These are phyloP conservation scores for Trinorchestia longiramus DNA, from an alignment of 1,140 invertebrate genomes.

Conservation along the genomic window DNA sequence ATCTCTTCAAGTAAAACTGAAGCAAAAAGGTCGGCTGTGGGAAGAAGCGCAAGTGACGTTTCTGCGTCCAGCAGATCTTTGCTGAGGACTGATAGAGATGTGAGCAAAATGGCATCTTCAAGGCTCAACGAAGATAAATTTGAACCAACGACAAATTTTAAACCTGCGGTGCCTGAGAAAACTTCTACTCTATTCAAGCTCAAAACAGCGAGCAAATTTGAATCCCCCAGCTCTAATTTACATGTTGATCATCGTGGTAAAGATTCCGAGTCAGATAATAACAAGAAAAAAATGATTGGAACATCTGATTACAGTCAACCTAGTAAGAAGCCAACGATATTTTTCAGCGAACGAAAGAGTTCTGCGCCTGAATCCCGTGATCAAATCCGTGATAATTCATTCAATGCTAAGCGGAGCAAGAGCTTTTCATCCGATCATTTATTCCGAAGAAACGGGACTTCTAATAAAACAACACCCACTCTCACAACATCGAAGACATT, in stretches of 20 bases:
- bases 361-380: not conserved
- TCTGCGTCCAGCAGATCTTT: not conserved
- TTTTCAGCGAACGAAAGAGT: constrained; percentile 10
- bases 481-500: not conserved
- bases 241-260: not conserved
- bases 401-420: not conserved
- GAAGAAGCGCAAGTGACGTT: constrained; percentile 15
- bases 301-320: not conserved
- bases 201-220: not conserved
- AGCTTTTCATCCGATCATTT: constrained; percentile 42
- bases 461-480: not conserved
- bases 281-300: not conserved
- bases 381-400: not conserved
- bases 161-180: not conserved
- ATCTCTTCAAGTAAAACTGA: not conserved
- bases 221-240: not conserved
- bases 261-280: not conserved
- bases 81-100: not conserved
- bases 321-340: constrained; percentile 29
- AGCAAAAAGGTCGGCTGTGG: not conserved
- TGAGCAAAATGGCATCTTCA: not conserved
- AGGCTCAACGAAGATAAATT: not conserved
- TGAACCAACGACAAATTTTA: not conserved
- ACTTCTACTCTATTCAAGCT: not conserved
- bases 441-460: not conserved